Percentiles rank a stretch among this genome's conserved stretches.
Conservation (phyloP, 2,797 vertebrate species). For the Parauchenoglanis punctatus region DNA sequence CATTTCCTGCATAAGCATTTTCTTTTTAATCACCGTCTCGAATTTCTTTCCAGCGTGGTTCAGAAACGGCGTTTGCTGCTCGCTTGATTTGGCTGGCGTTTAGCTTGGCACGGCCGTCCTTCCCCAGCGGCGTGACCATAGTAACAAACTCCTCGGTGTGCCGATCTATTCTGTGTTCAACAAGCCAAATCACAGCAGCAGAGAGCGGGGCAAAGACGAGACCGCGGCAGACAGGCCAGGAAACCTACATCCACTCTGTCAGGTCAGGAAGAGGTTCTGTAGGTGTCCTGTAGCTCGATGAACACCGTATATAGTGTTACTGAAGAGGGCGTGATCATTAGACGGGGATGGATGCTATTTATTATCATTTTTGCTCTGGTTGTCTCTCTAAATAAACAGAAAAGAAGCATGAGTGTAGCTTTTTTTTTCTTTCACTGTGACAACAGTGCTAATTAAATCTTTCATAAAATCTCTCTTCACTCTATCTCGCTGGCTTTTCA, state of each 20-base stretch:
- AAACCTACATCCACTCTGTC: background rate
- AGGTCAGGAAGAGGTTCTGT: background rate
- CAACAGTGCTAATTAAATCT: slow-evolving; percentile 58
- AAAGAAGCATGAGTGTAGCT: background rate
- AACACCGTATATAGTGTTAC: background rate
- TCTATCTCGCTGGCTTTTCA: background rate
- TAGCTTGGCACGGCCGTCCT: slow-evolving; percentile 15
- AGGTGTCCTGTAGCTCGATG: background rate
- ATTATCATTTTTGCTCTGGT: background rate
- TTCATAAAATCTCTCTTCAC: slow-evolving; percentile 20
- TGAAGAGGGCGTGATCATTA: background rate
- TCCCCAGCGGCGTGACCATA: slow-evolving; percentile 44
- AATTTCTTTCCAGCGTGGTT: background rate
- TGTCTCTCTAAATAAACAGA: background rate
- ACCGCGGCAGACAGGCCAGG: background rate
- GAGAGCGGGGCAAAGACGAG: slow-evolving; percentile 15
- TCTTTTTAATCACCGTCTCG: background rate
- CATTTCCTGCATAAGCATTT: background rate
- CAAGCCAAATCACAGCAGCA: slow-evolving; percentile 28
- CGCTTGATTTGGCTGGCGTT: background rate
- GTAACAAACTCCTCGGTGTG: slow-evolving; percentile 45
- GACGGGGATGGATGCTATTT: slow-evolving; percentile 20
- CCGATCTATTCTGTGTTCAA: slow-evolving; percentile 22
- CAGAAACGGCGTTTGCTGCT: background rate
- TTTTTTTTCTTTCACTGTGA: slow-evolving; percentile 45